These are phyloP conservation scores for Simalia tracyae DNA, from an alignment of 2,797 vertebrate genomes.

Conservation along the genomic window DNA sequence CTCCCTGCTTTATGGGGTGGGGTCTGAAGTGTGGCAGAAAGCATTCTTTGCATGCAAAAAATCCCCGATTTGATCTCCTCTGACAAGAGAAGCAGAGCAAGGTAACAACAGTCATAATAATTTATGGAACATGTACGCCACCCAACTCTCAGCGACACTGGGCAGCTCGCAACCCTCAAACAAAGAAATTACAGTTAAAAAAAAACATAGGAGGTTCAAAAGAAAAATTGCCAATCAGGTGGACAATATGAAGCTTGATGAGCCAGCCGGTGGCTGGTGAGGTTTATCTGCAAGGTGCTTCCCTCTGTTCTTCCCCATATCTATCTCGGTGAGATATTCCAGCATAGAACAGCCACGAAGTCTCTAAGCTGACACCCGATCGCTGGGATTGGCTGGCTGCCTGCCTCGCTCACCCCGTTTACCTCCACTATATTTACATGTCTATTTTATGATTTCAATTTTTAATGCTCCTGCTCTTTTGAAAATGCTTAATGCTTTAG, in stretches of 20 bases:
- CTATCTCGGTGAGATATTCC: background rate
- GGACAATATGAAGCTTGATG: too few species aligned
- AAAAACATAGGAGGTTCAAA: background rate
- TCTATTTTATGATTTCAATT: conserved; percentile 83
- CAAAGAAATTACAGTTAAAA: background rate
- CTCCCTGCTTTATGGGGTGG: too few species aligned
- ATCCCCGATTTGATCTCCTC: too few species aligned
- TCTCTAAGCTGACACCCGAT: background rate
- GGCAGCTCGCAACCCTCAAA: background rate
- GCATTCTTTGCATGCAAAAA: too few species aligned
- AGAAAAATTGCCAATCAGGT: background rate
- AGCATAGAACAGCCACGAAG: background rate
- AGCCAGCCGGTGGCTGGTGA: background rate
- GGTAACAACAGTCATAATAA: too few species aligned
- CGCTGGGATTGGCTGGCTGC: background rate
- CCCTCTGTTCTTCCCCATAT: background rate
- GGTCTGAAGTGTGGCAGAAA: too few species aligned
- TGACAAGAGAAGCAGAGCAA: background rate
- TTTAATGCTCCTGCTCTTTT: conserved; percentile 82
- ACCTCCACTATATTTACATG: conserved; percentile 77
- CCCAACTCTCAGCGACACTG: background rate
- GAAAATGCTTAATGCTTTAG: conserved; percentile 80
- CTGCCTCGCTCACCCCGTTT: conserved; percentile 51
- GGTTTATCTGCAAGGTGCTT: too few species aligned
- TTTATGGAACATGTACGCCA: background rate